Base-by-base conservation (phyloP, 1,140 invertebrate genomes). In the Eriocheir sinensis region DNA sequence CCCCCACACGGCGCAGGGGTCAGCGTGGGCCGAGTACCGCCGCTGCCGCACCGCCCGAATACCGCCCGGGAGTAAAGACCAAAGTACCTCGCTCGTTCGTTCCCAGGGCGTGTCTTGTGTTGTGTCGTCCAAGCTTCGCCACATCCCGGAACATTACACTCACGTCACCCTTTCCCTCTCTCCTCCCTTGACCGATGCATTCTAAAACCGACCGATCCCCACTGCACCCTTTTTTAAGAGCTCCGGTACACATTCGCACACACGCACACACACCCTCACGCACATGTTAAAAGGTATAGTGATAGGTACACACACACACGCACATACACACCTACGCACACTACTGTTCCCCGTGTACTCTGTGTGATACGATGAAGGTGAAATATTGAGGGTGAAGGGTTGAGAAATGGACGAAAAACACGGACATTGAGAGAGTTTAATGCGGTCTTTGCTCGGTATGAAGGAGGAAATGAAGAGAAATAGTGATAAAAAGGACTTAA, bases 211-310 rank as follows among this genome's bases (percentile, higher is more conserved):
- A 72, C 60, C 60, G 60, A 72, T 72, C 21, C 27, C 27, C 6
- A n/a, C 21, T 72, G 60, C 60, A n/a, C 3, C 27, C n/a, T 72
- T n/a, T 72, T 72, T n/a, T 72, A 72, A 72, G 27, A 72, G 60
- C 60, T 4, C n/a, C 8, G 27, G 21, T 21, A n/a, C n/a, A 72
- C 60, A 72, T n/a, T 0, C 4, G 21, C 60, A 38, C 81, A 85
- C 81, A 85, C 81, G 38, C 81, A 85, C 81, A 81, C 79, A 81
- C 79, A 2, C n/a, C 34, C 81, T 6, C 81, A 85, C 81, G 38
- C 81, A 85, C 81, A 72, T 72, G 60, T 72, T 72, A 72, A 72
- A 72, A 72, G 60, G 60, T 72, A n/a, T n/a, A n/a, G n/a, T n/a
- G n/a, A n/a, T n/a, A n/a, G n/a, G n/a, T n/a, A n/a, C 53, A 72